phyloP scores from a whole-genome alignment of 2,888 invertebrate genomes.

The Oxystoma pomonae region DNA sequence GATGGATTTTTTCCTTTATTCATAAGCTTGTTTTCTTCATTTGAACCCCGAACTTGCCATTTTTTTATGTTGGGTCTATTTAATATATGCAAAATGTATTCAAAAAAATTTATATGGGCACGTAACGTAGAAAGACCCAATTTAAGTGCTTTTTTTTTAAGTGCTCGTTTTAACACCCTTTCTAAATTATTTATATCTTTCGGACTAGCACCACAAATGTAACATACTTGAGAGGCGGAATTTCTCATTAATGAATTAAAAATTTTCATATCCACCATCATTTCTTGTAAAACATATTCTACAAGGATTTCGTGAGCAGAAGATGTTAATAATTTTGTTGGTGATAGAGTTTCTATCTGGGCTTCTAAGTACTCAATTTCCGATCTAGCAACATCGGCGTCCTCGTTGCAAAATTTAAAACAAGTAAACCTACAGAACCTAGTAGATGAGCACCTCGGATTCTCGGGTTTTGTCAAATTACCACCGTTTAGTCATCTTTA shows the following conservation, averaged over 20 bases:
- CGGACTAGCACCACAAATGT: too few relatives aligned
- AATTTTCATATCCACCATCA: too few relatives aligned
- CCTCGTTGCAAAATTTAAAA: not conserved
- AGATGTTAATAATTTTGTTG: not conserved
- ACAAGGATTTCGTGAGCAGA: not conserved
- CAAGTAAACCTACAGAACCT: slow-evolving; percentile 1
- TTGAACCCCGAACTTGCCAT: not conserved
- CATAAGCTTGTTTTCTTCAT: not conserved
- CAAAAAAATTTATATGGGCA: not conserved
- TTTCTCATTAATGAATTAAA: too few relatives aligned
- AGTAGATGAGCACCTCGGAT: not conserved
- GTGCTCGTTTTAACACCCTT: not conserved
- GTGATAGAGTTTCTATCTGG: not conserved
- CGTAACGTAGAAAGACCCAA: not conserved
- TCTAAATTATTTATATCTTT: not conserved
- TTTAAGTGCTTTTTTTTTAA: not conserved
- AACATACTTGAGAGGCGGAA: not conserved
- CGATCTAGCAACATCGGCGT: not conserved
- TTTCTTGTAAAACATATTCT: not conserved
- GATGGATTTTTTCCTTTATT: not conserved
- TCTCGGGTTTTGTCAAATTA: too few relatives aligned
- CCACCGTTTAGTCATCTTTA: not conserved
- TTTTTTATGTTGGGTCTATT: not conserved
- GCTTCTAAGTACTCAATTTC: not conserved
- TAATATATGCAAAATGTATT: too few relatives aligned